Base-by-base conservation (phyloP, 2,888 invertebrate genomes). In the Hylaea fasciaria region DNA sequence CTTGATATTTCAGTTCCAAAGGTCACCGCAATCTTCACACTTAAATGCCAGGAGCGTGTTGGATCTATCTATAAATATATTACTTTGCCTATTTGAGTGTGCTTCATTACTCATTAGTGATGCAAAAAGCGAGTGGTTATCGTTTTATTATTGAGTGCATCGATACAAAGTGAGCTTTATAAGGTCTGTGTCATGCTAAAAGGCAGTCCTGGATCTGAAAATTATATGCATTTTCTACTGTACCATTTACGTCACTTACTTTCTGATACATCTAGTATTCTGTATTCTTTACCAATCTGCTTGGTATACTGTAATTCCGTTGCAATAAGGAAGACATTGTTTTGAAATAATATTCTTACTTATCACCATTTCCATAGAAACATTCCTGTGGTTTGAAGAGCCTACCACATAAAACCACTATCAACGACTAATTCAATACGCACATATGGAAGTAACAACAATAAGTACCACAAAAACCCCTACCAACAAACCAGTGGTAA, bases 21-120 rank as follows among this genome's bases (percentile, higher is more conserved):
- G 66, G 61, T 65, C 61, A 52, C 28, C 29, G 14, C 46, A 50
- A 39, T 52, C 54, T 47, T 50, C 47, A 59, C 56, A 46, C 35
- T 43, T 54, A 65, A 67, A 62, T 43, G 59, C 41, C 53, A 64
- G 59, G 32, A 50, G 47, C 55, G 61, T 61, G 59, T 43, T 29
- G n/a, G 13, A 13, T 32, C 28, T 13, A 35, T 32, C 32, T 60
- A 64, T 54, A 57, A 44, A 64, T 65, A 64, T 54, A 40, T 45
- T 47, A 46, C 22, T 39, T 50, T 50, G n/a, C 12, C 12, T 29
- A 39, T 39, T 49, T 40, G 37, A 53, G 41, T 29, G 53, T 22
- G 64, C 58, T 44, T 60, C 60, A 65, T 64, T 64, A 43, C 41
- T 60, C 60, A 65, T 64, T 64, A 43, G 48, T 52, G 50, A 64